Percentiles rank a stretch among this genome's conserved stretches.
Conservation (phyloP, 2,113 vertebrate species). For the Sinocyclocheilus grahami region DNA sequence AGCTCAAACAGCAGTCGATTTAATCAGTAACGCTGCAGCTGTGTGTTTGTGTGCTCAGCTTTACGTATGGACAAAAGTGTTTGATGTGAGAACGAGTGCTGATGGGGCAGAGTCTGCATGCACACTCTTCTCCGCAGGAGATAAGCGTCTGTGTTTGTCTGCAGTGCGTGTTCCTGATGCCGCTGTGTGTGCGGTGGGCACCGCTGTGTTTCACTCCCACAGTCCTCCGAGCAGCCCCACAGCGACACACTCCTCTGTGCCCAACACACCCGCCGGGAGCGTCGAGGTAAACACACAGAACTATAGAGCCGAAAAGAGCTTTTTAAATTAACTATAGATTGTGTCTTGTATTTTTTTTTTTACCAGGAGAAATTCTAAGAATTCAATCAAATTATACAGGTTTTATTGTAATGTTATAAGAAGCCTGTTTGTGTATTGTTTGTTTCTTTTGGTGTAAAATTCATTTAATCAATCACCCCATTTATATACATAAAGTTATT, state of each 20-base stretch:
- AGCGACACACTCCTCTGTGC: background rate
- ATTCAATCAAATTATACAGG: no score
- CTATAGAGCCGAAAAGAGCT: no score
- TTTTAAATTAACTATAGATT: no score
- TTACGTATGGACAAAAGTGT: background rate
- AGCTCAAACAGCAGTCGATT: background rate
- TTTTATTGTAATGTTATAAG: no score
- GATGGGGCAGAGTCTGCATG: background rate
- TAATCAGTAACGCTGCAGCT: background rate
- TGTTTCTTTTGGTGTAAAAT: no score
- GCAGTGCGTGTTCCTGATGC: slow-evolving; percentile 50
- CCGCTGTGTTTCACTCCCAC: slow-evolving; percentile 47
- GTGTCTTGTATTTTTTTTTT: no score
- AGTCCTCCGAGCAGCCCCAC: slow-evolving; percentile 21
- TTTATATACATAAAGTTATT: no score
- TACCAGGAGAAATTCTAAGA: no score
- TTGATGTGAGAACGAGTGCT: background rate
- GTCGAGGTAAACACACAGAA: slow-evolving; percentile 51
- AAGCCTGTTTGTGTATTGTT: no score
- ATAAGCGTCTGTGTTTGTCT: slow-evolving; percentile 8
- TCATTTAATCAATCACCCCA: no score
- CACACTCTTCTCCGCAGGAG: background rate
- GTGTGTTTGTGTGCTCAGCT: background rate
- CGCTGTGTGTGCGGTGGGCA: slow-evolving; percentile 40
- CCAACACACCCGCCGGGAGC: background rate